Conservation (phyloP, 2,113 vertebrate genomes). For the Pao palembangensis region DNA sequence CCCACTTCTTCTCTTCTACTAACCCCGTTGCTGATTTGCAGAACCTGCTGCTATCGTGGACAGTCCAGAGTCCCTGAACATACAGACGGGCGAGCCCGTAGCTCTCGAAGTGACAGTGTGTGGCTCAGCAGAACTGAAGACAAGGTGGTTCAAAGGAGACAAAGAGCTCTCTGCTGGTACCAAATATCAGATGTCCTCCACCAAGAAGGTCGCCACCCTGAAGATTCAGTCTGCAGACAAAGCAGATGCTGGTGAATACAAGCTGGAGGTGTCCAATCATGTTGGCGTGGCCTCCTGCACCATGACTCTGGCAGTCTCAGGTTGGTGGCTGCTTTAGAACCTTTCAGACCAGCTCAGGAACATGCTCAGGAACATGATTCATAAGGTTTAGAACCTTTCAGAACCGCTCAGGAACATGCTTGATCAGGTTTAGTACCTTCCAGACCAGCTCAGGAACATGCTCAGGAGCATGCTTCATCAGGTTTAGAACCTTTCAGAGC, state of each 20-base stretch:
- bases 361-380: background rate
- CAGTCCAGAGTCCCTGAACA: slow-evolving; percentile 84
- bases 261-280: slow-evolving; percentile 86
- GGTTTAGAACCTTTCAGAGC: background rate
- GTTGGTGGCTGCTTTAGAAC: slow-evolving; percentile 71
- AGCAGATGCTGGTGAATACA: slow-evolving; percentile 87
- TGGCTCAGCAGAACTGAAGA: slow-evolving; percentile 87
- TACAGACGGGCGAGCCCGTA: slow-evolving; percentile 83
- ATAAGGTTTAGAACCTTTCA: no score
- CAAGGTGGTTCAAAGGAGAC: slow-evolving; percentile 90
- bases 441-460: background rate
- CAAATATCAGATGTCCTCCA: slow-evolving; percentile 88
- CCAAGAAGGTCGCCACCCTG: slow-evolving; percentile 83
- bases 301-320: slow-evolving; percentile 84
- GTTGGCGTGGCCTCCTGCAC: slow-evolving; percentile 87
- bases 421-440: background rate
- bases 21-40: slow-evolving; percentile 69
- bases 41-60: slow-evolving; percentile 90
- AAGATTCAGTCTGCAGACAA: slow-evolving; percentile 84
- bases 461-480: no score
- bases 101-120: slow-evolving; percentile 86
- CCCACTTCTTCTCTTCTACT: slow-evolving; percentile 5
- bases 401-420: no score
- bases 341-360: background rate
- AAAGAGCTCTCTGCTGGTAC: slow-evolving; percentile 82